Percentiles rank a stretch among this genome's conserved stretches.
Evolutionary conservation across 1,140 invertebrate species (phyloP).

Genomic region (Theocolax elegans): DNA sequence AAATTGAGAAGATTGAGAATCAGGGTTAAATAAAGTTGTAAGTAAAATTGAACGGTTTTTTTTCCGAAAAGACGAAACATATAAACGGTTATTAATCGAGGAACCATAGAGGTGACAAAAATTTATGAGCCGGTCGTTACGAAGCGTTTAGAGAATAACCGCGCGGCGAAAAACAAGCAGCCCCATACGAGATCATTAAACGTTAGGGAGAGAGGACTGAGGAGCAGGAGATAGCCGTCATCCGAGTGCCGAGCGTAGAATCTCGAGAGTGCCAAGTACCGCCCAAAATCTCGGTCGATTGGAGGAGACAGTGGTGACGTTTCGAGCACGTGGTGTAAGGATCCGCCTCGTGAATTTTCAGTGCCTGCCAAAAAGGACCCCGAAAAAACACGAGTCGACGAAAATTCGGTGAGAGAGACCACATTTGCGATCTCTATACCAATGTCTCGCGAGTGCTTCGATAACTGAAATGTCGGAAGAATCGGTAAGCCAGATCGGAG

Average conservation of each 20-base stretch:
- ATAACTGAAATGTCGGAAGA: constrained; percentile 48
- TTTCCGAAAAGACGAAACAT: too few relatives aligned
- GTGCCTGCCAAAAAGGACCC: constrained; percentile 51
- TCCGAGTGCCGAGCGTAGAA: too few relatives aligned
- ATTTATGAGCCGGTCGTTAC: constrained; percentile 58
- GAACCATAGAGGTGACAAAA: constrained; percentile 46
- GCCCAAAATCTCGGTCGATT: constrained; percentile 53
- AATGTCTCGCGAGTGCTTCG: background rate
- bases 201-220: background rate
- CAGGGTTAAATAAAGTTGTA: too few relatives aligned
- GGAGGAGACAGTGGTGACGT: constrained; percentile 47
- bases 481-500: constrained; percentile 24
- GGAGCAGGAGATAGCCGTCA: too few relatives aligned
- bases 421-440: too few relatives aligned
- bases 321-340: constrained; percentile 53
- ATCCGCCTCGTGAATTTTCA: constrained; percentile 19
- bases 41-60: too few relatives aligned
- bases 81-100: constrained; percentile 49
- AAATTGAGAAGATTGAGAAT: too few relatives aligned
- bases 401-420: too few relatives aligned
- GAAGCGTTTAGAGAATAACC: constrained; percentile 48
- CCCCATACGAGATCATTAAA: constrained; percentile 56
- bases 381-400: too few relatives aligned
- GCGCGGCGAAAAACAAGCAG: constrained; percentile 19
- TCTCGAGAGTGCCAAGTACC: constrained; percentile 62